Evolutionary conservation across 2,797 vertebrate genomes (phyloP).

Genomic region (Chelon auratus): DNA sequence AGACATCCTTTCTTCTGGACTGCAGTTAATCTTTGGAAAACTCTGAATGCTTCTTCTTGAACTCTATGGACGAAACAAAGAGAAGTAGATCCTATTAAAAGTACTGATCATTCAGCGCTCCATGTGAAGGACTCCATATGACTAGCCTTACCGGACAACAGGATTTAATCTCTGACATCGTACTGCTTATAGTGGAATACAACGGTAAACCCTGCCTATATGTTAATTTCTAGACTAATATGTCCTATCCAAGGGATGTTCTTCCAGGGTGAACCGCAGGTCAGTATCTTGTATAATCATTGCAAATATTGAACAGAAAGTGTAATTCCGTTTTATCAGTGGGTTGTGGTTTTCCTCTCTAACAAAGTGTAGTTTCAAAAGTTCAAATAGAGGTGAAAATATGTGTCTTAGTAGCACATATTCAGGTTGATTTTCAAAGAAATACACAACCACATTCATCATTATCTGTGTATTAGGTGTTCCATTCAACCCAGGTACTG

Average conservation of each 20-base stretch:
- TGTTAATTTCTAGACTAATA: slow-evolving; percentile 63
- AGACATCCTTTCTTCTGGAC: slow-evolving; percentile 70
- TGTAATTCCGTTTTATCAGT: slow-evolving; percentile 43
- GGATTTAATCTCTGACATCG: slow-evolving; percentile 64
- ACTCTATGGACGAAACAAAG: slow-evolving; percentile 51
- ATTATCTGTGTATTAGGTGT: not conserved
- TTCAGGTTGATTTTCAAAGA: slow-evolving; percentile 53
- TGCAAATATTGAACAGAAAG: slow-evolving; percentile 14
- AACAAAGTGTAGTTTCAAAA: slow-evolving; percentile 32
- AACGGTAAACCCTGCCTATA: slow-evolving; percentile 63
- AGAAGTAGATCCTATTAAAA: slow-evolving; percentile 34
- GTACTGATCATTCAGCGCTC: slow-evolving; percentile 26
- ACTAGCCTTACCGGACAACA: slow-evolving; percentile 62
- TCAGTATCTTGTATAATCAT: slow-evolving; percentile 32
- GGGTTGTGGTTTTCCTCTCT: slow-evolving; percentile 41
- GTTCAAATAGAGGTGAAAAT: slow-evolving; percentile 21
- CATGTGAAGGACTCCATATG: slow-evolving; percentile 52
- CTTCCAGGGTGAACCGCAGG: slow-evolving; percentile 24
- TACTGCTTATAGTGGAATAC: slow-evolving; percentile 77
- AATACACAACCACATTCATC: slow-evolving; percentile 22
- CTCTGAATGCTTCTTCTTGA: slow-evolving; percentile 57
- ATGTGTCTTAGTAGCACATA: slow-evolving; percentile 24
- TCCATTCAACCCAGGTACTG: slow-evolving; percentile 3
- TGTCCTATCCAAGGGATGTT: slow-evolving; percentile 28
- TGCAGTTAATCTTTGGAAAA: slow-evolving; percentile 56